phyloP scores from a whole-genome alignment of 1,140 invertebrate species.

The Drosophila guanche region DNA sequence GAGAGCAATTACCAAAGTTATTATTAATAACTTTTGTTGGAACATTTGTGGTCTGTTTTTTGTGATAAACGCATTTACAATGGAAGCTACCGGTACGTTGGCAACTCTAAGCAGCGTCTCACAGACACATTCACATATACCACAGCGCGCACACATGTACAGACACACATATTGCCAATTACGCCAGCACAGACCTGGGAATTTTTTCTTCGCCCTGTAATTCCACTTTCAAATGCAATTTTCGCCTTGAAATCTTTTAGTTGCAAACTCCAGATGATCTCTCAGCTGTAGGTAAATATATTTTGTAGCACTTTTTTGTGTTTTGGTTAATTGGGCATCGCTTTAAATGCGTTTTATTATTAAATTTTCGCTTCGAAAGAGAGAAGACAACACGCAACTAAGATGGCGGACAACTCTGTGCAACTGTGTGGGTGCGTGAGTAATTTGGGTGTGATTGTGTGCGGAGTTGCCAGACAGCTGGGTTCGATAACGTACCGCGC shows the following conservation, averaged over 20 bases:
- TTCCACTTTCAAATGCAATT: constrained; percentile 72
- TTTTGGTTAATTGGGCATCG: constrained; percentile 58
- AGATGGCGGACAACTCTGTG: constrained; percentile 44
- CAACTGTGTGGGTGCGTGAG: constrained; percentile 20
- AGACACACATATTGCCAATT: constrained; percentile 43
- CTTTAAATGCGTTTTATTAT: constrained; percentile 72
- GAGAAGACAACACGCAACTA: constrained; percentile 26
- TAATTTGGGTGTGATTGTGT: constrained; percentile 35
- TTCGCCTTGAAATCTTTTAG: constrained; percentile 53
- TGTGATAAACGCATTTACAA: neutral
- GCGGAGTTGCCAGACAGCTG: constrained; percentile 14
- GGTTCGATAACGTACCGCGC: neutral
- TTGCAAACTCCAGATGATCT: constrained; percentile 47
- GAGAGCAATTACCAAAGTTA: neutral
- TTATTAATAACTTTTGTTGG: neutral
- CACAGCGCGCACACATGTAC: constrained; percentile 34
- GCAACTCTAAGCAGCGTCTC: constrained; percentile 59
- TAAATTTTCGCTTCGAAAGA: constrained; percentile 53
- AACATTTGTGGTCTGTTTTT: neutral
- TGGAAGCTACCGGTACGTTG: constrained; percentile 11
- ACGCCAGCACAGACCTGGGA: constrained; percentile 75
- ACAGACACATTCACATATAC: constrained; percentile 17
- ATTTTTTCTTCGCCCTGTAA: constrained; percentile 71
- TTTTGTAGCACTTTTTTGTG: constrained; percentile 61
- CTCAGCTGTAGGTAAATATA: constrained; percentile 49